A percentile compares a stretch with the other conserved stretches of the same genome.
Conservation (phyloP, 2,888 invertebrate species). For the Drosophila maculinotata region DNA sequence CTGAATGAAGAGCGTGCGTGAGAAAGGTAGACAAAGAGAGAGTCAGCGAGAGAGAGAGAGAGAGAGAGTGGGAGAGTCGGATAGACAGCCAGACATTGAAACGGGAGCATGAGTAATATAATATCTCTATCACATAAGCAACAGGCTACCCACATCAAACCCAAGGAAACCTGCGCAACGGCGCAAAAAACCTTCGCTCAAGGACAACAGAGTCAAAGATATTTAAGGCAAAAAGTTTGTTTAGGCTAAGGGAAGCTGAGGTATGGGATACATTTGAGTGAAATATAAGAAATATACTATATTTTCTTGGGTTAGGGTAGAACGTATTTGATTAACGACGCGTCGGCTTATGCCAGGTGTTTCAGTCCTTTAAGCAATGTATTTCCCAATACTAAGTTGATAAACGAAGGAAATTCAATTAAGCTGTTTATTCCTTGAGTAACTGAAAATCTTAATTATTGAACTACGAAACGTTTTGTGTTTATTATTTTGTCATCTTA, state of each 20-base stretch:
- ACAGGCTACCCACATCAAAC: constrained; percentile 78
- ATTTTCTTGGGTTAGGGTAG: constrained; percentile 6
- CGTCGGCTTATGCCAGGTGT: constrained; percentile 11
- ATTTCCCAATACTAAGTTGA: not conserved
- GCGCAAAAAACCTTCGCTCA: constrained; percentile 44
- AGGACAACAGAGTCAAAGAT: constrained; percentile 46
- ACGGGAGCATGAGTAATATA: constrained; percentile 45
- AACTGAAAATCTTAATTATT: not conserved
- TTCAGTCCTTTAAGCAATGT: not conserved
- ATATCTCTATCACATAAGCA: constrained; percentile 52
- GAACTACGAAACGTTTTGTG: not conserved
- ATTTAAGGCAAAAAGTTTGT: constrained; percentile 42
- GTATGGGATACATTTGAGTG: constrained; percentile 1
- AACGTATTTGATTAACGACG: constrained; percentile 18
- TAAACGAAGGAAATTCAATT: not conserved
- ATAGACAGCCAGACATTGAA: constrained; percentile 25
- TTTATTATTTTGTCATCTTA: too few species aligned
- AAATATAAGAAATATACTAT: not conserved
- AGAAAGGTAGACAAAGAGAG: not conserved
- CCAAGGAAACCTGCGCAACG: constrained; percentile 62
- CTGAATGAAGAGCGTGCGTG: not conserved
- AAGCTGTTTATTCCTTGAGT: not conserved
- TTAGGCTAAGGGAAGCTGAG: constrained; percentile 29
- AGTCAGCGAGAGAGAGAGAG: constrained; percentile 3
- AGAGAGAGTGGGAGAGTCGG: not conserved